These are phyloP conservation scores for Thaumatotibia leucotreta DNA, from an alignment of 1,140 invertebrate genomes.

Conservation along the genomic window DNA sequence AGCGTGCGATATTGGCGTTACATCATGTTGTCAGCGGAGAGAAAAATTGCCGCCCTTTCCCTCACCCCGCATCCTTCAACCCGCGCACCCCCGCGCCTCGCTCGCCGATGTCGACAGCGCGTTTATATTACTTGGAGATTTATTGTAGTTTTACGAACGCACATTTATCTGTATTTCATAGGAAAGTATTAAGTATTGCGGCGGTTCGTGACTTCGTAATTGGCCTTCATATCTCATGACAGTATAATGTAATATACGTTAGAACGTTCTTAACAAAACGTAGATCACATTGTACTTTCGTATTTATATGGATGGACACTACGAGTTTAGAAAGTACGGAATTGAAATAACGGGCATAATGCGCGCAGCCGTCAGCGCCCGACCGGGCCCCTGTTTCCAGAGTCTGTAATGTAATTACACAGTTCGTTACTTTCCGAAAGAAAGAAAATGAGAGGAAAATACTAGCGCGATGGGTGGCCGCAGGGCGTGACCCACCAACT, in stretches of 20 bases:
- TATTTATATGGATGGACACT: slow-evolving; percentile 4
- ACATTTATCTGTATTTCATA: slow-evolving; percentile 53
- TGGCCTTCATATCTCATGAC: slow-evolving; percentile 3
- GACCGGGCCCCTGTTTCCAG: slow-evolving; percentile 43
- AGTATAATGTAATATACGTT: not conserved
- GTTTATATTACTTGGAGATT: slow-evolving; percentile 70
- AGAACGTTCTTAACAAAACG: not conserved
- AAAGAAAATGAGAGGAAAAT: slow-evolving; percentile 59
- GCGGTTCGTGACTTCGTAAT: not conserved
- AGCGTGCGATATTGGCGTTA: slow-evolving; percentile 74
- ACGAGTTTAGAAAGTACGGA: slow-evolving; percentile 29
- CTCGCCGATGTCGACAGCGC: slow-evolving; percentile 58
- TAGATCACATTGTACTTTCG: not conserved
- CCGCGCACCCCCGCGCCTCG: slow-evolving; percentile 29
- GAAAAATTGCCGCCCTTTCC: slow-evolving; percentile 67
- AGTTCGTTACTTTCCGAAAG: slow-evolving; percentile 62
- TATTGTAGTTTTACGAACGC: slow-evolving; percentile 69
- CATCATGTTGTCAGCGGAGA: slow-evolving; percentile 74
- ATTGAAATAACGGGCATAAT: slow-evolving; percentile 25
- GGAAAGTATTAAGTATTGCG: slow-evolving; percentile 18
- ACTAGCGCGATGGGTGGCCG: slow-evolving; percentile 38
- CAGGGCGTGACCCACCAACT: slow-evolving; percentile 23
- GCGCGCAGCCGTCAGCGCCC: slow-evolving; percentile 36
- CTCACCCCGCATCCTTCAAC: slow-evolving; percentile 30
- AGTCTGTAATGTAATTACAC: slow-evolving; percentile 47